phyloP scores from a whole-genome alignment of 2,113 vertebrate species.

The mouse (Mus musculus) region DNA sequence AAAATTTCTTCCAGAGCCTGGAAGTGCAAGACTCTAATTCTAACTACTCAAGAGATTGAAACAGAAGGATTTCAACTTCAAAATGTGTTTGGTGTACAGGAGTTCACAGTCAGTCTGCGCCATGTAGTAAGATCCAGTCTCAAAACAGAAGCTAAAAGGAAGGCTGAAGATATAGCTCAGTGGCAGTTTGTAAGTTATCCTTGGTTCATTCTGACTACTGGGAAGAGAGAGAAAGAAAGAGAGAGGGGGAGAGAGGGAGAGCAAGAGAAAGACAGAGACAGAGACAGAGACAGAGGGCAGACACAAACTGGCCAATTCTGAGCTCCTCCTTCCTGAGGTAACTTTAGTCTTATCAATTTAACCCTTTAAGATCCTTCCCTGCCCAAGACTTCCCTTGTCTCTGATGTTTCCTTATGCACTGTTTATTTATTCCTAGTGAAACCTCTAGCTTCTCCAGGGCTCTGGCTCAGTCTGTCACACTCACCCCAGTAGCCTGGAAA shows the following conservation, averaged over 20 bases:
- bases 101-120: not conserved
- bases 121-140: not conserved
- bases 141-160: not conserved
- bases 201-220: not conserved
- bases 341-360: not conserved
- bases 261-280: not conserved
- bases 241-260: too few relatives aligned
- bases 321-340: too few relatives aligned
- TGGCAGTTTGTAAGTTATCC: not conserved
- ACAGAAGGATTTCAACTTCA: not conserved
- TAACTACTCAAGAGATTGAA: not conserved
- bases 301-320: not conserved
- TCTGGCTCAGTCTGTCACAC: not conserved
- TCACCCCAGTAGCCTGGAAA: not conserved
- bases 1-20: not conserved
- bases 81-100: not conserved
- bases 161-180: not conserved
- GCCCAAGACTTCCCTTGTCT: not conserved
- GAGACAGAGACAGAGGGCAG: too few relatives aligned
- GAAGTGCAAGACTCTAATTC: not conserved
- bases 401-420: not conserved
- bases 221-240: too few relatives aligned
- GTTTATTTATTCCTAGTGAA: not conserved
- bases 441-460: not conserved
- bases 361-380: not conserved